Conservation (phyloP, 2,797 vertebrate species). For the Glossophaga mutica region DNA sequence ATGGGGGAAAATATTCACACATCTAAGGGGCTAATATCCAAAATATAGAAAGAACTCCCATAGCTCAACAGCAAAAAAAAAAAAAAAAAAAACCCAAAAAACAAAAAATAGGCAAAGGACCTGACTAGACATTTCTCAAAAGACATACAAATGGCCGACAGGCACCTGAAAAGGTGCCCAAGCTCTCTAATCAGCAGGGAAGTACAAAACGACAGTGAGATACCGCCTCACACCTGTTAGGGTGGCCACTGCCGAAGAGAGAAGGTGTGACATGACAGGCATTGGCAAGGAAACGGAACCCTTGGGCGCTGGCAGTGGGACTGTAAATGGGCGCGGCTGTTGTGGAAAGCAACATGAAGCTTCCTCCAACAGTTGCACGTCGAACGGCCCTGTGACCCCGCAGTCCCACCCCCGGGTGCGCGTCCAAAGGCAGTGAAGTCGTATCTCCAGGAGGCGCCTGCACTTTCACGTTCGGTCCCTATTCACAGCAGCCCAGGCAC, state of each 20-base stretch:
- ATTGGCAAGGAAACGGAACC: background rate
- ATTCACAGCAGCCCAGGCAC: background rate
- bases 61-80: background rate
- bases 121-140: background rate
- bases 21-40: background rate
- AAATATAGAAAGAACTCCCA: background rate
- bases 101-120: background rate
- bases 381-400: background rate
- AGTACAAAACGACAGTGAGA: background rate
- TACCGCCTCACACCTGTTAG: background rate
- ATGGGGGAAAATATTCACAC: background rate
- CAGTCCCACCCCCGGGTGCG: background rate
- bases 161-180: no score
- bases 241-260: background rate
- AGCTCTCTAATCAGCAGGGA: background rate
- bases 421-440: background rate
- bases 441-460: background rate
- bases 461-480: background rate
- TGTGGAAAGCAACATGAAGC: accelerated
- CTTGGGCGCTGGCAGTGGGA: background rate
- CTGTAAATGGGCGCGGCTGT: background rate
- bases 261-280: background rate
- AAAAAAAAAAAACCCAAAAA: background rate
- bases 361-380: background rate
- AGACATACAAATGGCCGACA: background rate